Percentiles rank a stretch among this genome's conserved stretches.
Evolutionary conservation across 2,888 invertebrate species (phyloP).

Genomic region (Eristalinus sepulchralis): DNA sequence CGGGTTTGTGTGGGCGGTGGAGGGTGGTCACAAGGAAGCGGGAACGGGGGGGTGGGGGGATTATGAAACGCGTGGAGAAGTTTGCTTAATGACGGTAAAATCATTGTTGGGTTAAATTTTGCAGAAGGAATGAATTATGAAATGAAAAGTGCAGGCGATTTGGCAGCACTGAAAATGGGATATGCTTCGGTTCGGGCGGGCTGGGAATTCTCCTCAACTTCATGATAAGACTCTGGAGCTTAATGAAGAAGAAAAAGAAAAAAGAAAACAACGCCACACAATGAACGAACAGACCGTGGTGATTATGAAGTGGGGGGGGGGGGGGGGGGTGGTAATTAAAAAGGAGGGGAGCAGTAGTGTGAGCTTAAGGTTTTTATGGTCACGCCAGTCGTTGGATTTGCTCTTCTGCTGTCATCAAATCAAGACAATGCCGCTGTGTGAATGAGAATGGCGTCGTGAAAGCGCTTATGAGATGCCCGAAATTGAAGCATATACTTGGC

Average conservation of each 20-base stretch:
- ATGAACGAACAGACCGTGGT: neutral
- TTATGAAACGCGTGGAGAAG: neutral
- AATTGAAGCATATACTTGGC: neutral
- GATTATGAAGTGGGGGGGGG: neutral
- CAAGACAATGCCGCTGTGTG: neutral
- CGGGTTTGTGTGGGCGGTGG: neutral
- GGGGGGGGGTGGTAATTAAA: neutral
- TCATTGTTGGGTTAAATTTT: neutral
- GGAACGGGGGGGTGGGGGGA: neutral
- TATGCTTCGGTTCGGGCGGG: neutral
- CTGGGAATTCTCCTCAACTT: neutral
- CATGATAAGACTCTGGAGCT: neutral
- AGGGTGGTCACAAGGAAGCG: no score
- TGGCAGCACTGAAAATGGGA: neutral
- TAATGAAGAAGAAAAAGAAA: neutral
- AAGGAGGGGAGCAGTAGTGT: neutral
- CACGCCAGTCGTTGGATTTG: neutral
- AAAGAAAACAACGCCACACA: no score
- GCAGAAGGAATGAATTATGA: neutral
- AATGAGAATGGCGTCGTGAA: neutral
- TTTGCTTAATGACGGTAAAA: conserved; percentile 1
- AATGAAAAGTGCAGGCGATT: neutral
- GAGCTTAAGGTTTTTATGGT: neutral
- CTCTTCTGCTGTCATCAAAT: neutral
- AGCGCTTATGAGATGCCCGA: neutral